These are phyloP conservation scores for Carcina quercana DNA, from an alignment of 2,888 invertebrate genomes.

Conservation along the genomic window DNA sequence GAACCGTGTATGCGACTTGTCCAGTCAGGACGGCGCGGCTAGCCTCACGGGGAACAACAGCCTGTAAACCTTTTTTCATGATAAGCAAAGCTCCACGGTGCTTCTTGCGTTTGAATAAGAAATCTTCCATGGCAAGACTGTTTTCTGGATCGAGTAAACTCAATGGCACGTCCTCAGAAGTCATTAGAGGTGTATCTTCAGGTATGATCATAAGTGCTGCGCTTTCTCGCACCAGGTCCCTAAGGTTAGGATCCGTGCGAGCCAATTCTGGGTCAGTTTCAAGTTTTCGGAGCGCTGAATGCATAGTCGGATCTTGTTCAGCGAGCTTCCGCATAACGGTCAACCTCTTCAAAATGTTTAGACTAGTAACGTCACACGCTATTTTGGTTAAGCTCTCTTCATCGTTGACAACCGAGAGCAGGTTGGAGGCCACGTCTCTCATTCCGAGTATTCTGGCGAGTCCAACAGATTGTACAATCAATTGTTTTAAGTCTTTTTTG, in stretches of 20 bases:
- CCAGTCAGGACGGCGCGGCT: constrained; percentile 83
- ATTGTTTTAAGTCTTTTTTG: constrained; percentile 52
- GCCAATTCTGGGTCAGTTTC: constrained; percentile 79
- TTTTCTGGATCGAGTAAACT: constrained; percentile 80
- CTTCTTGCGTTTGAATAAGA: constrained; percentile 76
- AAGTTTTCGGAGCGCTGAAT: constrained; percentile 76
- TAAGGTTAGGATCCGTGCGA: constrained; percentile 79
- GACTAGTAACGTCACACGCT: constrained; percentile 72
- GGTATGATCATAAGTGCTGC: constrained; percentile 81
- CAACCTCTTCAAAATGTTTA: constrained; percentile 80
- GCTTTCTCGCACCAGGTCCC: constrained; percentile 82
- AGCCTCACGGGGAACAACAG: constrained; percentile 84
- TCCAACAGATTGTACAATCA: constrained; percentile 78
- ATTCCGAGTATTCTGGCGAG: constrained; percentile 81
- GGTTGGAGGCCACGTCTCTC: constrained; percentile 75
- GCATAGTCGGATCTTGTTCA: constrained; percentile 76
- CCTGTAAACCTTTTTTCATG: constrained; percentile 82
- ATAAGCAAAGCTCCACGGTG: constrained; percentile 77
- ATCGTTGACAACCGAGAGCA: constrained; percentile 69
- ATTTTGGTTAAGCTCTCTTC: constrained; percentile 72
- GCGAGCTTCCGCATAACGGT: constrained; percentile 83
- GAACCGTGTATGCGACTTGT: constrained; percentile 82
- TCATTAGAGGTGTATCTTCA: constrained; percentile 74
- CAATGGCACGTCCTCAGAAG: constrained; percentile 81
- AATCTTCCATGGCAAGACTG: constrained; percentile 85